phyloP scores from a whole-genome alignment of 2,797 vertebrate species.

The Sebastes vulpes region DNA sequence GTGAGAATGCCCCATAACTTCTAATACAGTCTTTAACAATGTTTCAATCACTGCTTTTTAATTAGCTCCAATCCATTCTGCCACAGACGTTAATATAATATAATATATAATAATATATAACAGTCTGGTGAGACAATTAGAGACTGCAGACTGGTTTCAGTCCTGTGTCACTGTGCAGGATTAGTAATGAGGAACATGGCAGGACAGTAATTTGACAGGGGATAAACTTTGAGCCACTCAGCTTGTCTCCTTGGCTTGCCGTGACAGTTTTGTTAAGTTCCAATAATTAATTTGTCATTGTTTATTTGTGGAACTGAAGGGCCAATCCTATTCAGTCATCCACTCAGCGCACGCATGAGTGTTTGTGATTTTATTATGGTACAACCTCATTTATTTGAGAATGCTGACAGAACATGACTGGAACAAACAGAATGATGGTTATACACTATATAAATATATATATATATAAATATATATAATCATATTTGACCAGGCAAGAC shows the following conservation, averaged over 20 bases:
- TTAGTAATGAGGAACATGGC: constrained; percentile 70
- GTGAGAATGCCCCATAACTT: not conserved
- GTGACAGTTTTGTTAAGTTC: constrained; percentile 57
- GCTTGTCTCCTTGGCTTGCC: constrained; percentile 22
- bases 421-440: not conserved
- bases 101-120: not conserved
- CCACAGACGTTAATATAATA: not conserved
- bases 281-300: constrained; percentile 76
- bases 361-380: constrained; percentile 9
- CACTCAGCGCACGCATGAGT: not conserved
- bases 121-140: constrained; percentile 18
- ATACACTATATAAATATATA: not conserved
- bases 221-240: constrained; percentile 60
- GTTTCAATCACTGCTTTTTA: not conserved
- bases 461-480: not conserved
- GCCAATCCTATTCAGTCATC: constrained; percentile 14
- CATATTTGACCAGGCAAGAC: no score
- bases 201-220: constrained; percentile 69
- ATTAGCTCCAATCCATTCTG: not conserved
- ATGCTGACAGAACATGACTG: not conserved
- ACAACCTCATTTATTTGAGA: constrained; percentile 6
- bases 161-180: constrained; percentile 35
- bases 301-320: constrained; percentile 67
- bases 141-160: constrained; percentile 21
- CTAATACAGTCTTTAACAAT: not conserved